Base-by-base conservation (phyloP, 2,888 invertebrate genomes). In the Tinea pellionella region DNA sequence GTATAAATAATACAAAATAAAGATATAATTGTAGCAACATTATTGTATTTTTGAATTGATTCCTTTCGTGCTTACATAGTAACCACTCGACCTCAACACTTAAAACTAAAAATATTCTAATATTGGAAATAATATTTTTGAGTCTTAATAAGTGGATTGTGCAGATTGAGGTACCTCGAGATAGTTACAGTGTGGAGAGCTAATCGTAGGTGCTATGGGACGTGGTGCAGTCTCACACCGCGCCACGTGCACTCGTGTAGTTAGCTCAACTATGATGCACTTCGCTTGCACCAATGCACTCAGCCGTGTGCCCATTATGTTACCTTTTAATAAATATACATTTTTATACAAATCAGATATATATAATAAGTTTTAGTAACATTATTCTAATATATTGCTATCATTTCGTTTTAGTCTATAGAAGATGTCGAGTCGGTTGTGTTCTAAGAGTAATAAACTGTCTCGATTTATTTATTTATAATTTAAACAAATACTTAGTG, bases 41-140 rank as follows among this genome's bases (percentile, higher is more conserved):
- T 90, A 90, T 90, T 90, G 89, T 90, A 90, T 90, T 89, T 32
- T 89, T 88, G 89, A 90, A 90, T 90, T 90, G 89, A 90, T 89
- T 90, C 80, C 88, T 86, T 90, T 89, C 88, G 88, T 89, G 90
- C 90, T 91, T 91, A 91, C 91, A 91, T 89, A 90, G 91, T 91
- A 91, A 91, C 90, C 90, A 90, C 90, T 87, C 88, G 82, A 85
- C 86, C 79, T 89, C 89, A 90, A 90, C 90, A 90, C 90, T 90
- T 90, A 90, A 70, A 90, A 90, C 90, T 90, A 90, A 90, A 89
- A 89, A 89, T 89, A 85, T 88, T 81, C 89, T 90, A 89, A 88
- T 81, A 88, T 89, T 88, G 83, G 79, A 84, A 77, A 67, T 72
- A 73, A 74, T 72, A 76, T 75, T 15, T 30, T 77, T 70, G 73